A percentile compares a stretch with the other conserved stretches of the same genome.
These are phyloP conservation scores for Sebastes steindachneri DNA, from an alignment of 2,797 vertebrate genomes.

Conservation along the genomic window DNA sequence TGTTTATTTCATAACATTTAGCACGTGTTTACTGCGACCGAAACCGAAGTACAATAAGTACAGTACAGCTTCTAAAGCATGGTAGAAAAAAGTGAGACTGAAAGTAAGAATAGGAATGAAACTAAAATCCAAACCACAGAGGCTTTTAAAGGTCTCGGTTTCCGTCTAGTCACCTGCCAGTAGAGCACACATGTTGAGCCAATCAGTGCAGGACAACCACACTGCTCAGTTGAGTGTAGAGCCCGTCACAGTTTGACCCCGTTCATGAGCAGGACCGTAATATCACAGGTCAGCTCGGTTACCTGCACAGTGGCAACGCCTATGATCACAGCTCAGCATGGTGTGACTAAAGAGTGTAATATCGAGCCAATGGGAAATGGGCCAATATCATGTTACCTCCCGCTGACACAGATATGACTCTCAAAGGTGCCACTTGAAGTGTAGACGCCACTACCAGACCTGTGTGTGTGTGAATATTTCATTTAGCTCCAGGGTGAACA, in stretches of 20 bases:
- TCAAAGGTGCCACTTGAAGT: neutral
- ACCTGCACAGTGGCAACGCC: neutral
- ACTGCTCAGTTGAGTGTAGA: too few species aligned
- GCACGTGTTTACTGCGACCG: too few species aligned
- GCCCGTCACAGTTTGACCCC: too few species aligned
- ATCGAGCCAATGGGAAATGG: neutral
- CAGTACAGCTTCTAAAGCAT: too few species aligned
- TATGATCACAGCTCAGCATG: neutral
- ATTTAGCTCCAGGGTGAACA: neutral
- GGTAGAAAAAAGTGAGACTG: neutral
- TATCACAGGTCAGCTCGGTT: slow-evolving; percentile 1
- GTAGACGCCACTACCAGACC: neutral
- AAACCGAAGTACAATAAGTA: too few species aligned
- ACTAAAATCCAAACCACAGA: too few species aligned
- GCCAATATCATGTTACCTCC: neutral
- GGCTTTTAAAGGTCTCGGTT: too few species aligned
- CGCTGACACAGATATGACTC: slow-evolving; percentile 10
- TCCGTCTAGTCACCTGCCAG: too few species aligned
- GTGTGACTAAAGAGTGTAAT: slow-evolving; percentile 2
- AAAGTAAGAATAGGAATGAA: neutral
- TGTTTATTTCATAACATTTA: too few species aligned
- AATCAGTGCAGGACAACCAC: too few species aligned
- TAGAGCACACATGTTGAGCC: too few species aligned
- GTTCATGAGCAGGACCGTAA: neutral
- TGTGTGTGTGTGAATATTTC: neutral